Evolutionary conservation across 2,797 vertebrate genomes (phyloP).

Genomic region (Anabas testudineus): DNA sequence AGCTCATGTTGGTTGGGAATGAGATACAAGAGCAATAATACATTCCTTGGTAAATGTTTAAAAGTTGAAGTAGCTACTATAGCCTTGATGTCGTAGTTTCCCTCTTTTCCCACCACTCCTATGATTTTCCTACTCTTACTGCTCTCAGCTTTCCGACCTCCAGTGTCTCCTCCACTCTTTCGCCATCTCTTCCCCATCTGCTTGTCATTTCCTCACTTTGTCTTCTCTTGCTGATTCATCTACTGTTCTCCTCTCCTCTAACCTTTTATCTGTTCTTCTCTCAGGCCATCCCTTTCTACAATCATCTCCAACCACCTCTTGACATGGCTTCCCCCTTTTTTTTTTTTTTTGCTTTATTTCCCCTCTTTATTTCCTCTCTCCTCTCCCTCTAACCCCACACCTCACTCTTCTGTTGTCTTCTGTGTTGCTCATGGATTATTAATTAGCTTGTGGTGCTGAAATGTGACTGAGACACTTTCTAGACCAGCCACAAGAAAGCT

Average conservation of each 20-base stretch:
- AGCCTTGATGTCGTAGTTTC: no score
- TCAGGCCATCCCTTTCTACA: not conserved
- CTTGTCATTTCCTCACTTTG: conserved; percentile 7
- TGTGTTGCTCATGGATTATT: conserved; percentile 61
- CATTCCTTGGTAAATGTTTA: no score
- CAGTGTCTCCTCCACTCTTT: not conserved
- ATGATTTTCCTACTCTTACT: no score
- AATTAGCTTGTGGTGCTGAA: conserved; percentile 47
- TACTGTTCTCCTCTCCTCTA: conserved; percentile 15
- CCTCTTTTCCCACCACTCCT: no score
- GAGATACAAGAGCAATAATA: no score
- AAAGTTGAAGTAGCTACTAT: no score
- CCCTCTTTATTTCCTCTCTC: conserved; percentile 1
- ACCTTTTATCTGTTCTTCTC: not conserved
- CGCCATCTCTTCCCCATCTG: conserved; percentile 10
- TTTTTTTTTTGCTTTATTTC: conserved; percentile 5
- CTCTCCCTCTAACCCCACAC: not conserved
- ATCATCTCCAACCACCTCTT: not conserved
- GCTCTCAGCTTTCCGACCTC: not conserved
- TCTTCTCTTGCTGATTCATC: conserved; percentile 28
- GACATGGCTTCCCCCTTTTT: not conserved
- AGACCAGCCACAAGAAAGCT: conserved; percentile 41
- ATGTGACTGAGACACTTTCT: conserved; percentile 34
- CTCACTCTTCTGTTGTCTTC: conserved; percentile 34
- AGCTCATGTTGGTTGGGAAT: no score